Conservation (phyloP, 2,888 invertebrate species). For the Merodon equestris region DNA sequence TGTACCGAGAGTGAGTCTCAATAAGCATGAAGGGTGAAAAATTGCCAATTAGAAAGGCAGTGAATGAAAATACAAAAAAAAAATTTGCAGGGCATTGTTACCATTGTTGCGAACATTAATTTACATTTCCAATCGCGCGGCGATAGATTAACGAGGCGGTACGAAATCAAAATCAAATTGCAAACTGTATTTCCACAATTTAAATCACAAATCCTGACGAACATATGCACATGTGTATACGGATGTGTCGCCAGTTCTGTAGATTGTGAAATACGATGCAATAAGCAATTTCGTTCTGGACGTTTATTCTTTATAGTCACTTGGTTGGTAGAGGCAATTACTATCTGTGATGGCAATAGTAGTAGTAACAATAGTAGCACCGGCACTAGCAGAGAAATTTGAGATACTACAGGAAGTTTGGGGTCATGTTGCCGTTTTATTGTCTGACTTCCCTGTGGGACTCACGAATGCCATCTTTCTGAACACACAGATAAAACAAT, state of each 20-base stretch:
- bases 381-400: constrained; percentile 16
- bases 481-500: constrained; percentile 42
- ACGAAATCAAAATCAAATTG: constrained; percentile 26
- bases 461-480: constrained; percentile 12
- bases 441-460: constrained; percentile 23
- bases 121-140: no score
- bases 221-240: background rate
- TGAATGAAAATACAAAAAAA: constrained; percentile 1
- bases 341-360: constrained; percentile 15
- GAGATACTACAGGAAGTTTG: constrained; percentile 56
- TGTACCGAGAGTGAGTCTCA: no score
- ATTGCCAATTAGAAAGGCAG: no score
- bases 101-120: background rate
- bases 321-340: constrained; percentile 22
- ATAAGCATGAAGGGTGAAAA: no score
- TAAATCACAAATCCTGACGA: constrained; percentile 13
- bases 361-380: no score
- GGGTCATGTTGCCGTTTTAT: constrained; percentile 53
- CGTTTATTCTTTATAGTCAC: constrained; percentile 33
- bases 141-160: no score
- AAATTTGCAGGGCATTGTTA: background rate
- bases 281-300: constrained; percentile 26
- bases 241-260: constrained; percentile 1
- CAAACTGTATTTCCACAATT: constrained; percentile 14
- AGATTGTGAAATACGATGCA: constrained; percentile 1